These are phyloP conservation scores for Spodoptera picta DNA, from an alignment of 2,888 invertebrate genomes.

Conservation along the genomic window DNA sequence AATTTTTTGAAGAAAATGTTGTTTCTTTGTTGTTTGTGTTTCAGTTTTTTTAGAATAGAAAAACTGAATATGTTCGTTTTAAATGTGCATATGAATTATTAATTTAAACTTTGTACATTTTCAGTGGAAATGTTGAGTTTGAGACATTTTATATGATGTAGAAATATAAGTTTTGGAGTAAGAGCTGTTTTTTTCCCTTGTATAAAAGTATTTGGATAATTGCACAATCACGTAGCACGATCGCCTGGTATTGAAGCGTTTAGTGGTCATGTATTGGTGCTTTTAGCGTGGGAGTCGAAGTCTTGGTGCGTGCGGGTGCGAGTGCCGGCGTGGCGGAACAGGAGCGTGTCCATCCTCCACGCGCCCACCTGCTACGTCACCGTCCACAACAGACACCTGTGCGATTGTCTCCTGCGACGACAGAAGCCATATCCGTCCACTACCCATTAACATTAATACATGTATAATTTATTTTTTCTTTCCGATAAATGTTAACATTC, in stretches of 20 bases:
- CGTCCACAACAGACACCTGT: slow-evolving; percentile 67
- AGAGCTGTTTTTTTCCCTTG: slow-evolving; percentile 42
- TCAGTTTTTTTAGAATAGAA: slow-evolving; percentile 62
- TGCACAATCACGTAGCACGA: slow-evolving; percentile 19
- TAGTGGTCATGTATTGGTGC: slow-evolving; percentile 62
- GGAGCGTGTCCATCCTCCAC: slow-evolving; percentile 70
- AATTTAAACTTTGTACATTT: slow-evolving; percentile 46
- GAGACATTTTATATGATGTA: slow-evolving; percentile 37
- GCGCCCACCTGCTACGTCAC: slow-evolving; percentile 78
- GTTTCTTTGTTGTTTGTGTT: slow-evolving; percentile 77
- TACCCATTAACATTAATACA: slow-evolving; percentile 14
- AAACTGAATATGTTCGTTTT: slow-evolving; percentile 50
- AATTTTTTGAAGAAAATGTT: slow-evolving; percentile 70
- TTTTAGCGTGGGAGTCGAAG: slow-evolving; percentile 69
- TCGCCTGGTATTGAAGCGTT: slow-evolving; percentile 29
- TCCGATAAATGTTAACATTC: background rate
- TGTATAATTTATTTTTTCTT: slow-evolving; percentile 1
- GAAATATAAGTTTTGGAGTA: slow-evolving; percentile 48
- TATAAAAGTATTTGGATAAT: slow-evolving; percentile 6
- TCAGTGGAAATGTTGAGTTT: slow-evolving; percentile 43
- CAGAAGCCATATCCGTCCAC: background rate
- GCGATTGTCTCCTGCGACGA: slow-evolving; percentile 73
- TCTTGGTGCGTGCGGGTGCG: slow-evolving; percentile 66
- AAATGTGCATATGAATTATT: slow-evolving; percentile 52
- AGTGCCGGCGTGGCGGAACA: slow-evolving; percentile 71